Conservation (phyloP, 2,113 vertebrate genomes). For the Dendropsophus ebraccatus region DNA sequence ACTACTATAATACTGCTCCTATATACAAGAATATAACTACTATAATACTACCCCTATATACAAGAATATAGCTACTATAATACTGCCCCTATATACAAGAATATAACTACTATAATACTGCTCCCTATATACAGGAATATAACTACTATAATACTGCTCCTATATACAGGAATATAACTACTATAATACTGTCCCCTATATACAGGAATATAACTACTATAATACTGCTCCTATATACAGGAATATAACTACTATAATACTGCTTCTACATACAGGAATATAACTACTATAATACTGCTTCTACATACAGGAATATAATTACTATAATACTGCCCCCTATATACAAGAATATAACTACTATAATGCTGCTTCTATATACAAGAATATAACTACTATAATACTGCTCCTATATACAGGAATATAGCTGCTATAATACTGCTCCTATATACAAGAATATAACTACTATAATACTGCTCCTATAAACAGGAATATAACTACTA, state of each 20-base stretch:
- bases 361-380: background rate
- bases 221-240: background rate
- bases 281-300: conserved; percentile 4
- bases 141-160: too few relatives aligned
- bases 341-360: background rate
- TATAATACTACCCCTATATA: too few relatives aligned
- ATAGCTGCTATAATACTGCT: background rate
- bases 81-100: too few relatives aligned
- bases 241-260: conserved; percentile 7
- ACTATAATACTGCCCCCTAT: background rate
- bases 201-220: conserved; percentile 5
- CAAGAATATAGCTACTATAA: too few relatives aligned
- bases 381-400: conserved; percentile 9
- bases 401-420: background rate
- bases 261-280: background rate
- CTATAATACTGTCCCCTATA: background rate
- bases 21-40: too few relatives aligned
- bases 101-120: too few relatives aligned
- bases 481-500: background rate
- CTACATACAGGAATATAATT: background rate
- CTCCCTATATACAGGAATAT: too few relatives aligned
- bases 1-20: too few relatives aligned
- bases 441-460: background rate
- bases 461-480: conserved; percentile 10
- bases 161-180: background rate